Base-by-base conservation (phyloP, 2,888 invertebrate species). In the Masnerella sp. region DNA sequence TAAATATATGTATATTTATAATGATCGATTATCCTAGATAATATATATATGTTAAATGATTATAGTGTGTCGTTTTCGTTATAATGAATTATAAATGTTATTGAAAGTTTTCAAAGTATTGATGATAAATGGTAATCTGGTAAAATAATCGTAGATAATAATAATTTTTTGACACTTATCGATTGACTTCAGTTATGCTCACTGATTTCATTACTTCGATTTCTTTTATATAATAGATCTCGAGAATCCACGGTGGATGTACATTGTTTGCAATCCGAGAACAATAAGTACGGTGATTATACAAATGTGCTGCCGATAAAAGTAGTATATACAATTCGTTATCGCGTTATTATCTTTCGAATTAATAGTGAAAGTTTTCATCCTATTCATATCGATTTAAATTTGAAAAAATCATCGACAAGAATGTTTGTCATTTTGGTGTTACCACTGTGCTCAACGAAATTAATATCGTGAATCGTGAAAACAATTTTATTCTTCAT, bases 101-200 rank as follows among this genome's bases (percentile, higher is more conserved):
- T 47, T 30, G 17, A 30, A 30, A 25, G 17, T 2, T 15, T n/a
- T 45, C 28, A 28, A 2, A 25, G 15, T 4, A 22, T 32, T 5
- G 42, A 42, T 42, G 22, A 56, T 56, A 32, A 30, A 28, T 2
- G 7, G 30, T 56, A 56, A 56, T 56, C 56, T 56, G 7, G 38
- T 30, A 30, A 42, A 56, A 40, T 20, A 32, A 56, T 56, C 40
- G 18, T 28, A 54, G 54, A 54, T 54, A 54, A 40, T 25, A 38
- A 22, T 25, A 4, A 38, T 52, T 52, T 54, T 54, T 54, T 52
- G 54, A 17, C 25, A 54, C 22, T 54, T 54, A 54, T 54, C 54
- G 28, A 28, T 56, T 42, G 38, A 40, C 14, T 54, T 54, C 40
- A 54, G 34, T 54, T 25, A 40, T 25, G 28, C 17, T 42, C 18